Evolutionary conservation across 2,113 vertebrate species (phyloP), one percentile per base, ranked within the genome.

Genomic region (Coptodon rendalli): DNA sequence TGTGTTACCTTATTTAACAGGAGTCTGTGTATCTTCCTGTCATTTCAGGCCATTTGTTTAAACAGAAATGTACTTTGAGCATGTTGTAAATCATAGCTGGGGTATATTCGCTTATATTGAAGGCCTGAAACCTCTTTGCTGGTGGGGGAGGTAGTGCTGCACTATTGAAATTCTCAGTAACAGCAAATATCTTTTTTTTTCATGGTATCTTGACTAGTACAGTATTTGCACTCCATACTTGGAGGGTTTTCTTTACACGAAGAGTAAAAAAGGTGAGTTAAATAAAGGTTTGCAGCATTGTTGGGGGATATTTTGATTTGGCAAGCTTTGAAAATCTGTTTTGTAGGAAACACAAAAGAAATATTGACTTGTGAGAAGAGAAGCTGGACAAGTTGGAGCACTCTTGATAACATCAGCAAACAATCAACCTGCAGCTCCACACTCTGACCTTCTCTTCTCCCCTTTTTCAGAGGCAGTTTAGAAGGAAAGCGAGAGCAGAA

Each of bases 401-500:
- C 73, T 52, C 45, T 78, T 78, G 27, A 52, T 78, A 52, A 34
- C 45, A 50, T 13, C 27, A 34, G 27, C 73, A 78, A 78, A 31
- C 27, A 3, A 73, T 43, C 68, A 78, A 17, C 52, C 45, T 78
- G 73, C 16, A 78, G 27, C 27, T 8, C 17, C 45, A 78, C 73
- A 52, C 45, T 34, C 27, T 78, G 1, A 54, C 22, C 63, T 11
- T 22, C 3, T 63, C 10, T 79, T 90, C 9, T 81, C 3, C 86
- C 83, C 8, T 87, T 84, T 57, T 57, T 6, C 36, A 99, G 98
- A 94, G 99, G 99, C 59, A 99, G 98, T 94, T 93, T 99, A 92
- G 98, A 99, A 89, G 98, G 99, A n/a, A 99, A 99, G 78, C 96
- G 98, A 85, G 98, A 99, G 86, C 98, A 98, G 92, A 99, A 98